These are phyloP conservation scores for Zaprionus taronus DNA, from an alignment of 1,140 invertebrate species.

Conservation along the genomic window DNA sequence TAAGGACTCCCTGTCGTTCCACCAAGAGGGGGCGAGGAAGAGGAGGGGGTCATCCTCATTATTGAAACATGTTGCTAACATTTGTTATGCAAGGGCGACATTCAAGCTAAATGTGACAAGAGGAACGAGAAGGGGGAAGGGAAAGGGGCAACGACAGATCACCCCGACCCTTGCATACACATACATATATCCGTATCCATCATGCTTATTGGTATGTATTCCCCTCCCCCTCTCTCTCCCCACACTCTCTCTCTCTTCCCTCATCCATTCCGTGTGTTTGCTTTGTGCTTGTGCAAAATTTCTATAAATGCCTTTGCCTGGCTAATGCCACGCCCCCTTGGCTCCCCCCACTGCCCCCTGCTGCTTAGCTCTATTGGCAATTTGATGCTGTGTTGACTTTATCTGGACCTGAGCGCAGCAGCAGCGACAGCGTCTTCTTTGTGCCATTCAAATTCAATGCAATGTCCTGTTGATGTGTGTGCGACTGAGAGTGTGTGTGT, in stretches of 20 bases:
- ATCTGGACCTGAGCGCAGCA: conserved; percentile 31
- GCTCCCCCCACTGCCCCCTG: background rate
- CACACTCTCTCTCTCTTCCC: background rate
- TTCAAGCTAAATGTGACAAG: conserved; percentile 66
- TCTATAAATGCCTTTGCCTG: conserved; percentile 66
- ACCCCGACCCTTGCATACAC: background rate
- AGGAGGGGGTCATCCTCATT: conserved; percentile 59
- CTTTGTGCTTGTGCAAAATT: conserved; percentile 51
- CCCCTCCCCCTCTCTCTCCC: background rate
- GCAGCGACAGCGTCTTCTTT: conserved; percentile 26
- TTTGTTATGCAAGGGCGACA: conserved; percentile 80
- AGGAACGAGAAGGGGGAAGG: background rate
- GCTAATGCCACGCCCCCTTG: conserved; percentile 3
- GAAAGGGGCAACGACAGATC: background rate
- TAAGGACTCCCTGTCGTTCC: background rate
- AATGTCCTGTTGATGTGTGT: conserved; percentile 44
- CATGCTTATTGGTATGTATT: conserved; percentile 57
- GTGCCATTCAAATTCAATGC: conserved; percentile 75
- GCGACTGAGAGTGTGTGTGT: background rate
- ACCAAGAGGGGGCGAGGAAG: background rate
- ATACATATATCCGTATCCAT: conserved; percentile 56
- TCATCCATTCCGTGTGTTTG: conserved; percentile 44
- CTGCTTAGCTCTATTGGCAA: conserved; percentile 36
- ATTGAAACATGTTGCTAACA: conserved; percentile 79
- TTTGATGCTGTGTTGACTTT: conserved; percentile 51